These are phyloP conservation scores for Drosophila leontia DNA, from an alignment of 1,140 invertebrate species.

Conservation along the genomic window DNA sequence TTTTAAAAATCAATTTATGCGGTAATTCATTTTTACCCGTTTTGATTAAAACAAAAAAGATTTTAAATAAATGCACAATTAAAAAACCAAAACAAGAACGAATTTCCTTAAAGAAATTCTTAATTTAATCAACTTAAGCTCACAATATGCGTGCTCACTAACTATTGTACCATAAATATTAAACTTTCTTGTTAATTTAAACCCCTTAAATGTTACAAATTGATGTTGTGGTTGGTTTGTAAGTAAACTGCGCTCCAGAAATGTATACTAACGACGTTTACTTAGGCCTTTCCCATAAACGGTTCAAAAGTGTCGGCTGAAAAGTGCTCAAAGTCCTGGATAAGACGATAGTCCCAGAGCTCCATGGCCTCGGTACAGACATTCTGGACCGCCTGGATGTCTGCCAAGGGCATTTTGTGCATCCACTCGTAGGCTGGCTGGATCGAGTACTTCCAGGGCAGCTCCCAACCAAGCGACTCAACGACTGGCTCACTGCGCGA, in stretches of 20 bases:
- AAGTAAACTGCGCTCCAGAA: not conserved
- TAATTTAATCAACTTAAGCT: not conserved
- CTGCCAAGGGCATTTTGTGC: not conserved
- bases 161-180: not conserved
- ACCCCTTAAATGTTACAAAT: not conserved
- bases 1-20: no score
- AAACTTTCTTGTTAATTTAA: not conserved
- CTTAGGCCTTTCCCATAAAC: constrained; percentile 5
- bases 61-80: no score
- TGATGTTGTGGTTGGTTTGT: not conserved
- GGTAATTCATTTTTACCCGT: no score
- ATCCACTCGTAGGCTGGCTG: constrained; percentile 46
- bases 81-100: no score
- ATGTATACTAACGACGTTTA: not conserved
- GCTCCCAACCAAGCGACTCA: not conserved
- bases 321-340: constrained; percentile 9
- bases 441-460: constrained; percentile 13
- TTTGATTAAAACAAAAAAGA: no score
- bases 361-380: constrained; percentile 54
- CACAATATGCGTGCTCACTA: not conserved
- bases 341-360: constrained; percentile 53
- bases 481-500: not conserved
- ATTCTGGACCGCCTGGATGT: constrained; percentile 37
- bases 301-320: constrained; percentile 7
- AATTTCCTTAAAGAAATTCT: no score